Evolutionary conservation across 1,140 invertebrate species (phyloP).

Genomic region (Hermatobates lingyangjiaoensis): DNA sequence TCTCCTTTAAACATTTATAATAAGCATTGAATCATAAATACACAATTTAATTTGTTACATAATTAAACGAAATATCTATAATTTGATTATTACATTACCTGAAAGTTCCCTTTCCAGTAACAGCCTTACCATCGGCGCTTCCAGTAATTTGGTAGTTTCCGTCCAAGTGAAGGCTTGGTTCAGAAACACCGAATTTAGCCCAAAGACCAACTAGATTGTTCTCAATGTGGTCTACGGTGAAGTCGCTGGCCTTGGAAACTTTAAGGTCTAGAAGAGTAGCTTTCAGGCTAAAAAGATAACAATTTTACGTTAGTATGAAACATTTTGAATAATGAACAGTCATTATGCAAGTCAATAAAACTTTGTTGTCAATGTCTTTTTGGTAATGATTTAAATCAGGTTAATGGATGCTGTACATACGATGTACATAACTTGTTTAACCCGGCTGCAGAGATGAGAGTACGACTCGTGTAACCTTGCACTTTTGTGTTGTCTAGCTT

Average conservation of each 20-base stretch:
- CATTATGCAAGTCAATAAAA: background rate
- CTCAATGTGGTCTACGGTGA: background rate
- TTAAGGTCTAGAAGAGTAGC: background rate
- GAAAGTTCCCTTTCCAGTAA: conserved; percentile 1
- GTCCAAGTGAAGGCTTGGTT: background rate
- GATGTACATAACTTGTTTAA: background rate
- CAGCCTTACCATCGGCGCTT: background rate
- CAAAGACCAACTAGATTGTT: background rate
- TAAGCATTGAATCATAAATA: too few species aligned
- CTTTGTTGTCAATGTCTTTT: background rate
- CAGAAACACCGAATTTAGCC: conserved; percentile 1
- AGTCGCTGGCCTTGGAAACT: background rate
- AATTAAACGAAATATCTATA: too few species aligned
- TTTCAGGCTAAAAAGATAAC: background rate
- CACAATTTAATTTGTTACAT: too few species aligned
- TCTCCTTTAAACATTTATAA: too few species aligned
- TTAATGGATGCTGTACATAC: background rate
- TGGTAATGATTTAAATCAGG: background rate
- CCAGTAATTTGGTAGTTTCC: background rate
- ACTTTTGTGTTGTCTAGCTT: too few species aligned
- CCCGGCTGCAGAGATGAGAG: background rate
- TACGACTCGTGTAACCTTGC: background rate
- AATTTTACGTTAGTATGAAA: background rate
- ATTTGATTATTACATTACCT: too few species aligned
- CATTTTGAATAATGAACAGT: background rate